Conservation (phyloP, 2,113 vertebrate genomes). For the Glaucidium brasilianum region DNA sequence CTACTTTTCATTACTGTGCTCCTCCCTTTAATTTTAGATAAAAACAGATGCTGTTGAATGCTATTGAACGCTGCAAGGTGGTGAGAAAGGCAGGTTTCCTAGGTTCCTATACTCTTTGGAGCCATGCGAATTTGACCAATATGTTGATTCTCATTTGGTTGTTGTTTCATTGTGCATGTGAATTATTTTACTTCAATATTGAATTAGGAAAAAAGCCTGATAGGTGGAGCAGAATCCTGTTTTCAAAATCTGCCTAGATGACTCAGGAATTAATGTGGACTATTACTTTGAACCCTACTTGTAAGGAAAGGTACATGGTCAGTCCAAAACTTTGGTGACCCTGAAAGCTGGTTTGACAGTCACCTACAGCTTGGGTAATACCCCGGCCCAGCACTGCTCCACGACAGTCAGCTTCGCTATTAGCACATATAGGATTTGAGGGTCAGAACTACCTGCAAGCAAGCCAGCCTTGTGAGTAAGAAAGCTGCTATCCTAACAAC, state of each 20-base stretch:
- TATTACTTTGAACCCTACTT: background rate
- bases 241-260: background rate
- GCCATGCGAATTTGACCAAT: background rate
- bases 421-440: background rate
- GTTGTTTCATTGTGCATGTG: background rate
- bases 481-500: background rate
- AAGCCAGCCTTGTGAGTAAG: background rate
- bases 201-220: background rate
- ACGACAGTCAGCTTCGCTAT: background rate
- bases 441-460: background rate
- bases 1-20: background rate
- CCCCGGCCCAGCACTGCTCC: background rate
- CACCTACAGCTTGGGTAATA: background rate
- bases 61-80: background rate
- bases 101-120: background rate
- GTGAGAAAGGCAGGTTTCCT: background rate
- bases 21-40: background rate
- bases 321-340: background rate
- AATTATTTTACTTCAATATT: background rate
- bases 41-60: background rate
- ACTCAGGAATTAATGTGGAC: background rate
- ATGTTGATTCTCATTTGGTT: background rate
- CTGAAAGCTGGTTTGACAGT: background rate
- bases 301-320: fast-evolving
- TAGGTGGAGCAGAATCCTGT: background rate